A percentile compares a stretch with the other conserved stretches of the same genome.
Conservation (phyloP, 2,113 vertebrate genomes). For the Brachypodius melanocephalos region DNA sequence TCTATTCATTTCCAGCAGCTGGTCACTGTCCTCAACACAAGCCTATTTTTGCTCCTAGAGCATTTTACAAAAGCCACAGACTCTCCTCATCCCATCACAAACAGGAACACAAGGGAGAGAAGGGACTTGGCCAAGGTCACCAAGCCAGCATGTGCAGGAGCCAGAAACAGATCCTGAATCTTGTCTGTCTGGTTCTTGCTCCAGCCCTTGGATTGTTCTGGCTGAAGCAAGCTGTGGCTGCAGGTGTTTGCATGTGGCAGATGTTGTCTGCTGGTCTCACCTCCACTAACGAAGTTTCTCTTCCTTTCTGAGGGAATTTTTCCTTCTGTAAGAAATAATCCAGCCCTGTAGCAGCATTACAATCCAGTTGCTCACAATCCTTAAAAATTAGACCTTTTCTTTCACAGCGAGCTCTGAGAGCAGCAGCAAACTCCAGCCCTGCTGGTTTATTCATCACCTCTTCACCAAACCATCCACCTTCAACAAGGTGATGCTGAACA, state of each 20-base stretch:
- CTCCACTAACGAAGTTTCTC: neutral
- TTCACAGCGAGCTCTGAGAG: neutral
- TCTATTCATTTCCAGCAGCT: constrained; percentile 55
- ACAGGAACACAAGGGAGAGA: neutral
- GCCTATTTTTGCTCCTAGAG: constrained; percentile 42
- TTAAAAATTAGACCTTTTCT: neutral
- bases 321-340: neutral
- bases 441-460: neutral
- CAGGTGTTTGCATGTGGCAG: neutral
- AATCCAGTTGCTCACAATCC: neutral
- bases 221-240: neutral
- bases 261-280: neutral
- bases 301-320: neutral
- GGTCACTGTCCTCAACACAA: constrained; percentile 38
- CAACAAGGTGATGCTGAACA: neutral
- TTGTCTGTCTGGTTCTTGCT: neutral
- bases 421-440: neutral
- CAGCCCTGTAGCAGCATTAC: neutral
- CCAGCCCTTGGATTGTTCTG: neutral
- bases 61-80: constrained; percentile 35
- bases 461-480: neutral
- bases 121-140: constrained; percentile 10
- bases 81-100: neutral
- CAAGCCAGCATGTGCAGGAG: neutral
- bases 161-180: neutral